Conservation (phyloP, 92 coral and sea anemone species). For the Zoanthus sociatus region DNA sequence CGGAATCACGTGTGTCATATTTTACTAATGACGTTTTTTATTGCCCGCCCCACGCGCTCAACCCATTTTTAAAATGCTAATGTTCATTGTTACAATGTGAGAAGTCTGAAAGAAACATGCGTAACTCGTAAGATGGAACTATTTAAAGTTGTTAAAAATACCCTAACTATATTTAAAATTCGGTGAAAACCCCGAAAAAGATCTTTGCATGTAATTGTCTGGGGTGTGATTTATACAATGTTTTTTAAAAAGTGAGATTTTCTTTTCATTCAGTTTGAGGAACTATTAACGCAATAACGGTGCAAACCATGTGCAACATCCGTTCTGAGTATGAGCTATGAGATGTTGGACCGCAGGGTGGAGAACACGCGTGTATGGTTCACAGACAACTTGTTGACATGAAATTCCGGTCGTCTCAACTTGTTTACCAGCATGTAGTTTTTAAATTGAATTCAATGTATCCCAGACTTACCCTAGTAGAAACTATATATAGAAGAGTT, state of each 20-base stretch:
- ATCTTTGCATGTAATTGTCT: neutral
- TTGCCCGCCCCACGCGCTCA: conserved; percentile 40
- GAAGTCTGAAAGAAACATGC: neutral
- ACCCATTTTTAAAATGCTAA: conserved; percentile 25
- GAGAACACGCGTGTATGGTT: conserved; percentile 13
- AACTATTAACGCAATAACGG: conserved; percentile 1
- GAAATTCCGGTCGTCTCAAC: conserved; percentile 33
- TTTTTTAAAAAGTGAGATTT: neutral
- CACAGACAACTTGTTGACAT: neutral
- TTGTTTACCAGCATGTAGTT: conserved; percentile 9
- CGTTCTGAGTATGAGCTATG: too few species aligned
- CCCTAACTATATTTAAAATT: conserved; percentile 8
- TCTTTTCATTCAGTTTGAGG: neutral
- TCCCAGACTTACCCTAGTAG: neutral
- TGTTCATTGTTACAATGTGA: conserved; percentile 3
- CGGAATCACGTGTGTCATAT: conserved; percentile 26
- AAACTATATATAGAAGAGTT: neutral
- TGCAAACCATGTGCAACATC: neutral
- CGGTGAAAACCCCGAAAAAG: neutral
- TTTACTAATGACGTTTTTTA: neutral
- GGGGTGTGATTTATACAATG: neutral
- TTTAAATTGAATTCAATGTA: neutral
- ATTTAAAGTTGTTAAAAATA: neutral
- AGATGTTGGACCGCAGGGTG: conserved; percentile 1
- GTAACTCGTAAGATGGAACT: neutral